Percentiles rank a stretch among this genome's conserved stretches.
Evolutionary conservation across 1,140 invertebrate genomes (phyloP).

Genomic region (Cydia splendana): DNA sequence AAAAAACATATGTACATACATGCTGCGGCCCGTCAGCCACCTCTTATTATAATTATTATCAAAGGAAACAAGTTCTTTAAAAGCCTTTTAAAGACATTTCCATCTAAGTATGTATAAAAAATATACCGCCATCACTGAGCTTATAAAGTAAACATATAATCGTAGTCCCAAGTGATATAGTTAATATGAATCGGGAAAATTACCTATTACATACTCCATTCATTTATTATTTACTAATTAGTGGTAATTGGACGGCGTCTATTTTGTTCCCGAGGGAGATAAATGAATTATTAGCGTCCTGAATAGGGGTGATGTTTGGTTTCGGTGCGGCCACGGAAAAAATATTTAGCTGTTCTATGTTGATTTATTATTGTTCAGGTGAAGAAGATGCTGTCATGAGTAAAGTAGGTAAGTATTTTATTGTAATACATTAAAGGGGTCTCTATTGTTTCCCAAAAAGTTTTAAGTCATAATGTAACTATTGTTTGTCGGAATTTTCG

Average conservation of each 20-base stretch:
- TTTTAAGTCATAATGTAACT: too few species aligned
- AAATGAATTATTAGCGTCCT: conserved; percentile 15
- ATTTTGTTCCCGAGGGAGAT: not conserved
- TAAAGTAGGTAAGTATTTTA: not conserved
- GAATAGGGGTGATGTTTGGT: conserved; percentile 13
- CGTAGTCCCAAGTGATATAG: not conserved
- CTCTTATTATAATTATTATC: too few species aligned
- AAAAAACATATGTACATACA: too few species aligned
- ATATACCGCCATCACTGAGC: too few species aligned
- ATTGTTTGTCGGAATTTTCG: too few species aligned
- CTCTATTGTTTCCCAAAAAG: too few species aligned
- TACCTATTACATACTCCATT: conserved; percentile 28
- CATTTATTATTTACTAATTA: conserved; percentile 31
- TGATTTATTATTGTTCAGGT: not conserved
- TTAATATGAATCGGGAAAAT: conserved; percentile 2
- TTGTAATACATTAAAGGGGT: not conserved
- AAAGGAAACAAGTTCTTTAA: too few species aligned
- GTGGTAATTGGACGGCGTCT: conserved; percentile 18
- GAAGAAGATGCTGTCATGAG: not conserved
- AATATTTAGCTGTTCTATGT: not conserved
- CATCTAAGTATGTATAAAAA: too few species aligned
- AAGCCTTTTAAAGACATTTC: too few species aligned
- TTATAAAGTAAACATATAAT: not conserved
- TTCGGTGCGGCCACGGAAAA: not conserved
- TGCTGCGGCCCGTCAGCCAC: too few species aligned